Base-by-base conservation (phyloP, 2,113 vertebrate species). In the Sapajus apella region DNA sequence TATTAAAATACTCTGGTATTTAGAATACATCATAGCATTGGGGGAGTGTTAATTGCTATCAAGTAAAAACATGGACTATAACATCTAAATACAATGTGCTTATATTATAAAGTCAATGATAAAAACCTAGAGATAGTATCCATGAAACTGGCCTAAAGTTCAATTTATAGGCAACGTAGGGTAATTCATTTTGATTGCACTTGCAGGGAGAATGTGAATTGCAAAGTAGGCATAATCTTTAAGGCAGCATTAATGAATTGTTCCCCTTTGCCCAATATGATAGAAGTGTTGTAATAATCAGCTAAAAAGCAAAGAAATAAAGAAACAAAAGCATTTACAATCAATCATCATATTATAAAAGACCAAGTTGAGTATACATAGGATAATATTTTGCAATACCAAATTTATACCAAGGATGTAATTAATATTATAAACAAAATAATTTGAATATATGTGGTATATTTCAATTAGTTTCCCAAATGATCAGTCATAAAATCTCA, bases 81-180 rank as follows among this genome's bases (percentile, higher is more conserved):
- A 94, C 75, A 87, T 96, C 0, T 0, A 77, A 50, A 37, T 64
- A 86, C 3, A 87, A 45, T 84, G 45, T 70, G 97, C 84, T 96
- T 98, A 97, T 98, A 75, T 94, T 98, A 37, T 91, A 96, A 98
- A 97, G 96, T 86, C 92, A 97, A 12, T 0, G 2, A 85, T 95
- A 80, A 97, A 94, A 83, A 97, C 35, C 30, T 92, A 81, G 68
- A 94, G 72, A 40, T 64, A 85, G 12, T 0, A 0, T 91, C n/a
- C 64, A 87, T 35, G 9, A 91, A 97, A 97, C 40, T 80, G 27
- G 79, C 85, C 66, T 70, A 95, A 97, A 97, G 93, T 70, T 40
- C 45, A 92, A 23, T 27, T 96, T 45, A 52, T 25, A 95, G 52
- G 45, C 80, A 95, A 94, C 97, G 50, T 81, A 18, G 56, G 9